phyloP scores from a whole-genome alignment of 2,113 vertebrate genomes.

The Carassius gibelio region DNA sequence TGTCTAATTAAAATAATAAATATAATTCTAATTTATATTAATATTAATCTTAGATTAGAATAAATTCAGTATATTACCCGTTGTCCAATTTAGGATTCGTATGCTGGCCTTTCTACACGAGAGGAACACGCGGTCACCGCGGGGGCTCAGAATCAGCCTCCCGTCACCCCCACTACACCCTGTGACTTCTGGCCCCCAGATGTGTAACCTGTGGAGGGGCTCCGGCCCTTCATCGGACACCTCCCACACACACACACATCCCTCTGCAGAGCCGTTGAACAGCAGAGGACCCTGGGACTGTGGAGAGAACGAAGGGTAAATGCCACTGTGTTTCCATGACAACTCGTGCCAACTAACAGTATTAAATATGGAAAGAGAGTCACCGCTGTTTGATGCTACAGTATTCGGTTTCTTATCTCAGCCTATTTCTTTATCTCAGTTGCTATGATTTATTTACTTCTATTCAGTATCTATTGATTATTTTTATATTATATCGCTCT shows the following conservation, averaged over 20 bases:
- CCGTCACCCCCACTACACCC: conserved; percentile 60
- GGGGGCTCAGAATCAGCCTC: conserved; percentile 70
- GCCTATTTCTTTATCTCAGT: background rate
- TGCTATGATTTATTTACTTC: background rate
- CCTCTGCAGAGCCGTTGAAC: conserved; percentile 76
- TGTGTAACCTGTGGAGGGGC: conserved; percentile 69
- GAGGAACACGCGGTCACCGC: conserved; percentile 74
- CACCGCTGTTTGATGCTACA: background rate
- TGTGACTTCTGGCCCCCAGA: conserved; percentile 73
- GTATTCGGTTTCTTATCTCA: background rate
- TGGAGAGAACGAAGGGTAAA: conserved; percentile 48
- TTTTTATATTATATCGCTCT: background rate
- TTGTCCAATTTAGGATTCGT: conserved; percentile 76
- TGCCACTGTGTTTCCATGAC: conserved; percentile 49
- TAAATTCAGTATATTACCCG: conserved; percentile 62
- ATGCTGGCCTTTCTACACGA: conserved; percentile 73
- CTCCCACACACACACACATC: conserved; percentile 78
- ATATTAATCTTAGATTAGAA: background rate
- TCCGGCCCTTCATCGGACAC: conserved; percentile 58
- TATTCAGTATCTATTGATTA: background rate
- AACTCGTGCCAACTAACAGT: conserved; percentile 29
- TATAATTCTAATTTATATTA: background rate
- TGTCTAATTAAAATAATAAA: background rate
- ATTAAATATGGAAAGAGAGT: conserved; percentile 24
- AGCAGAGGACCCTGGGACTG: conserved; percentile 80